phyloP scores from a whole-genome alignment of 2,888 invertebrate species.

The Drymonia ruficornis region DNA sequence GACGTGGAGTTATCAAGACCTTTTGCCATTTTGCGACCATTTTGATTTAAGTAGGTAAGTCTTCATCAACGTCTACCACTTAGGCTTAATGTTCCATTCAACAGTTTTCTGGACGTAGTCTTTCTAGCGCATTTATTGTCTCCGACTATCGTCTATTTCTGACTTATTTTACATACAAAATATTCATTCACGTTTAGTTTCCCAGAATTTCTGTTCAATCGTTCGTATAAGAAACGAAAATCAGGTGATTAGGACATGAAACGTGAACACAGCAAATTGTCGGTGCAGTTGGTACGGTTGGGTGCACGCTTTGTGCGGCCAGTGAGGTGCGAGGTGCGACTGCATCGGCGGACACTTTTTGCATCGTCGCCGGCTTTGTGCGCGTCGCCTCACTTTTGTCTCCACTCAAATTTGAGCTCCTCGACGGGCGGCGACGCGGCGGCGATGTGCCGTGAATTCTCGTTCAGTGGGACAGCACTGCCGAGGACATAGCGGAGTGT shows the following conservation, averaged over 20 bases:
- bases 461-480: slow-evolving; percentile 12
- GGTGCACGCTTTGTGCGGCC: slow-evolving; percentile 39
- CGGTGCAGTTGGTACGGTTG: slow-evolving; percentile 38
- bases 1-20: no score
- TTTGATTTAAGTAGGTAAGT: no score
- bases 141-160: no score
- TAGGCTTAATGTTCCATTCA: no score
- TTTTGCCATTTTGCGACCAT: no score
- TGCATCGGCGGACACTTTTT: slow-evolving; percentile 19
- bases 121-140: no score
- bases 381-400: slow-evolving; percentile 44
- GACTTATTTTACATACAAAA: no score
- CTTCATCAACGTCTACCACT: no score
- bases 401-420: slow-evolving; percentile 39
- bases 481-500: slow-evolving; percentile 1
- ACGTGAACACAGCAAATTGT: slow-evolving; percentile 22
- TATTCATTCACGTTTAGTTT: no score
- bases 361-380: slow-evolving; percentile 30
- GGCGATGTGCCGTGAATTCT: slow-evolving; percentile 30
- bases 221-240: neutral
- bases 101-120: no score
- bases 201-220: no score
- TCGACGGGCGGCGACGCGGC: no score
- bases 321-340: slow-evolving; percentile 33
- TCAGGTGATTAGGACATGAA: neutral